Conservation (phyloP, 1,140 invertebrate genomes). For the Eulimnadia texana region DNA sequence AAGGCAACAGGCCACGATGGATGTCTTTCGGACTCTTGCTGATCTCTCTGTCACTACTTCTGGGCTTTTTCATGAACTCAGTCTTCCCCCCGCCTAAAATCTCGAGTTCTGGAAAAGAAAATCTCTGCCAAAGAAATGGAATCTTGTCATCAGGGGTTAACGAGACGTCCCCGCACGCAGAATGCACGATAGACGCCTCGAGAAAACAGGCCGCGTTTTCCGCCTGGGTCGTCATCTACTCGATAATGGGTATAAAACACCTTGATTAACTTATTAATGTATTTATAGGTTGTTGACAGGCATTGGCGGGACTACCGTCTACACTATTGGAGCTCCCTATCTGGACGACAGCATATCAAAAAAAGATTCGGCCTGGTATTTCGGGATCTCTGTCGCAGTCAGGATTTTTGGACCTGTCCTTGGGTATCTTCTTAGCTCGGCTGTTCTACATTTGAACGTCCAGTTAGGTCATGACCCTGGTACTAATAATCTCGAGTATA, state of each 20-base stretch:
- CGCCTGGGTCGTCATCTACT: slow-evolving; percentile 9
- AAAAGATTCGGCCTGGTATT: slow-evolving; percentile 19
- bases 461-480: neutral
- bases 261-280: no score
- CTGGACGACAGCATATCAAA: slow-evolving; percentile 19
- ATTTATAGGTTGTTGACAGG: neutral
- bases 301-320: slow-evolving; percentile 12
- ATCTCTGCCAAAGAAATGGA: neutral
- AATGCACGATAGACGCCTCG: slow-evolving; percentile 9
- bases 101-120: neutral
- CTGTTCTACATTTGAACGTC: slow-evolving; percentile 10
- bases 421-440: slow-evolving; percentile 13
- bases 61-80: slow-evolving; percentile 13
- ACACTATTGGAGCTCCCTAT: slow-evolving; percentile 17
- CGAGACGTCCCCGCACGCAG: neutral
- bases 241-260: slow-evolving; percentile 11
- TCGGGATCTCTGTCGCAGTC: slow-evolving; percentile 16
- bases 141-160: neutral
- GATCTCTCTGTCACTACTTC: neutral
- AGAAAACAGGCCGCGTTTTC: neutral
- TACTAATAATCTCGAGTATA: neutral
- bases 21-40: slow-evolving; percentile 14
- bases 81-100: slow-evolving; percentile 15
- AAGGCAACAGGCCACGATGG: slow-evolving; percentile 21
- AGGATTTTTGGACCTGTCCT: slow-evolving; percentile 14